Conservation (phyloP, 2,113 vertebrate genomes). For the Mustelus asterias region DNA sequence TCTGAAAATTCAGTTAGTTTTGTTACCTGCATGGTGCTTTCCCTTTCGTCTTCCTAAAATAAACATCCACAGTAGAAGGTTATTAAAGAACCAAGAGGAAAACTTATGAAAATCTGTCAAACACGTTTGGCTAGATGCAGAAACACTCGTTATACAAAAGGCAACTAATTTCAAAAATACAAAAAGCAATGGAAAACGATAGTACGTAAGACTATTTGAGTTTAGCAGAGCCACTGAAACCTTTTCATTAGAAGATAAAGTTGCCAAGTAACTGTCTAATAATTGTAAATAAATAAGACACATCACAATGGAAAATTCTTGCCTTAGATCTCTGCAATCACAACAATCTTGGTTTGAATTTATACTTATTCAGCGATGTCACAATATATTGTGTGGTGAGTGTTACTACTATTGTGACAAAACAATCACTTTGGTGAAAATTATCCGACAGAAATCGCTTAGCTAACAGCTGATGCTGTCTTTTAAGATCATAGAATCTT, state of each 20-base stretch:
- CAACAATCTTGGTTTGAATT: slow-evolving; percentile 16
- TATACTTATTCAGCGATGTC: not conserved
- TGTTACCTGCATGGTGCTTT: slow-evolving; percentile 25
- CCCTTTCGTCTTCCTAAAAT: not conserved
- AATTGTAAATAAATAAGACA: slow-evolving; percentile 21
- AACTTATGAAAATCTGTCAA: not conserved
- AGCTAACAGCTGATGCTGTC: not conserved
- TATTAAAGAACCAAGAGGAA: not conserved
- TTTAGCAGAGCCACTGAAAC: not conserved
- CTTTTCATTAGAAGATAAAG: not conserved
- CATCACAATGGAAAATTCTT: slow-evolving; percentile 11
- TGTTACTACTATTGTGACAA: not conserved
- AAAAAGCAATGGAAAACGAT: not conserved
- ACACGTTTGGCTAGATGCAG: not conserved
- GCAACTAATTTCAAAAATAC: not conserved
- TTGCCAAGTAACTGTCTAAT: not conserved
- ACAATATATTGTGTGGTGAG: not conserved
- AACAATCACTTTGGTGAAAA: not conserved
- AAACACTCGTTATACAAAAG: slow-evolving; percentile 13
- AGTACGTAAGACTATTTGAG: not conserved
- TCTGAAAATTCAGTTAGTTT: not conserved
- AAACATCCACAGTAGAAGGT: not conserved
- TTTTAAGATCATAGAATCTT: not conserved
- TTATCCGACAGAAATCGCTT: not conserved
- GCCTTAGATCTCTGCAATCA: no score